Conservation (phyloP, 1,140 invertebrate genomes). For the Teleogryllus occipitalis region DNA sequence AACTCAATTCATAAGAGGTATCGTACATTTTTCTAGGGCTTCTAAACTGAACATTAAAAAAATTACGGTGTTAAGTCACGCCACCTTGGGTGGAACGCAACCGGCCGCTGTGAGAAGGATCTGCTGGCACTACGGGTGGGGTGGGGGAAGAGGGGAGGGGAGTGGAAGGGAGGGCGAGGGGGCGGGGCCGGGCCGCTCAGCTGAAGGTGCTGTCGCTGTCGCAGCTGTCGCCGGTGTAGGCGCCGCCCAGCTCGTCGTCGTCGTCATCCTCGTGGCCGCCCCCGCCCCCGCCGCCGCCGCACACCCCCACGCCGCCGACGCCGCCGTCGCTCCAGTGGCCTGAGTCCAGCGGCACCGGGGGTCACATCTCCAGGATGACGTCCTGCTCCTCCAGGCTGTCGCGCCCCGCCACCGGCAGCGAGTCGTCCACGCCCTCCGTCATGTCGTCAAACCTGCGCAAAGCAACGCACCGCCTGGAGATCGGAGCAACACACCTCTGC, state of each 20-base stretch:
- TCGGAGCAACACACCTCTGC: too few species aligned
- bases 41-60: too few species aligned
- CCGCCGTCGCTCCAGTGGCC: constrained; percentile 16
- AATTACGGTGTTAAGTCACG: too few species aligned
- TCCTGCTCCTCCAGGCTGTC: constrained; percentile 20
- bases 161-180: too few species aligned
- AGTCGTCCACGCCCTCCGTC: constrained; percentile 18
- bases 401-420: constrained; percentile 11
- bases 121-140: too few species aligned
- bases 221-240: not conserved
- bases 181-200: not conserved
- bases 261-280: not conserved
- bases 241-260: not conserved
- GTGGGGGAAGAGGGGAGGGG: too few species aligned
- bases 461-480: too few species aligned
- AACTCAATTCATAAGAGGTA: too few species aligned
- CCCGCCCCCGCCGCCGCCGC: too few species aligned
- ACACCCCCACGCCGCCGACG: not conserved
- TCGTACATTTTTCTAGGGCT: too few species aligned
- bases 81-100: too few species aligned
- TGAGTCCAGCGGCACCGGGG: not conserved
- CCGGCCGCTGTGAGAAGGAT: too few species aligned
- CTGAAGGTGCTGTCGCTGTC: constrained; percentile 2
- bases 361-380: constrained; percentile 23
- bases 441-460: constrained; percentile 21